A percentile compares a stretch with the other conserved stretches of the same genome.
Evolutionary conservation across 2,797 vertebrate species (phyloP).

Genomic region (Schizothorax lantsangensis): DNA sequence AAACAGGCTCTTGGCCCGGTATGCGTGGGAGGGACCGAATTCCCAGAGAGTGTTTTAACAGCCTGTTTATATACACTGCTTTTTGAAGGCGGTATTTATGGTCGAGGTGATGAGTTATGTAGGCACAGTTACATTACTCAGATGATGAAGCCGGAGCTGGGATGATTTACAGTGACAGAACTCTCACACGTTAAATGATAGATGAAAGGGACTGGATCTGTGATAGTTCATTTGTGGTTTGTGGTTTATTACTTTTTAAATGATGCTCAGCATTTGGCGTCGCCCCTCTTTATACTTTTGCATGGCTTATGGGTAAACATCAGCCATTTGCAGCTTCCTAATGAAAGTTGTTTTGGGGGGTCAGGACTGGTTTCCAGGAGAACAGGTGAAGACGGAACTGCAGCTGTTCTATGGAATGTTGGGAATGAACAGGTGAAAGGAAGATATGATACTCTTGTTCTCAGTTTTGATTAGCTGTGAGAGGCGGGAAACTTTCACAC

Average conservation of each 20-base stretch:
- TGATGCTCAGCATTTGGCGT: slow-evolving; percentile 24
- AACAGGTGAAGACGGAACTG: slow-evolving; percentile 64
- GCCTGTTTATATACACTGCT: slow-evolving; percentile 50
- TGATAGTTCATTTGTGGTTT: slow-evolving; percentile 34
- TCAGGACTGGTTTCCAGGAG: slow-evolving; percentile 58
- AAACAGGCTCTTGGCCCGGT: slow-evolving; percentile 35
- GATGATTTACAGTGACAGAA: slow-evolving; percentile 40
- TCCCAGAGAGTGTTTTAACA: slow-evolving; percentile 53
- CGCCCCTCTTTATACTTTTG: background rate
- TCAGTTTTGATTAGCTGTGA: slow-evolving; percentile 51
- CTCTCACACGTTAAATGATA: slow-evolving; percentile 50
- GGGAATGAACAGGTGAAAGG: slow-evolving; percentile 76
- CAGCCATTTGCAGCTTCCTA: slow-evolving; percentile 29
- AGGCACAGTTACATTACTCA: slow-evolving; percentile 44
- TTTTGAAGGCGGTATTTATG: slow-evolving; percentile 57
- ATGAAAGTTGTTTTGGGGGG: slow-evolving; percentile 65
- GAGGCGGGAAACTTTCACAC: slow-evolving; percentile 66
- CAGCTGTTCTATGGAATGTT: slow-evolving; percentile 73
- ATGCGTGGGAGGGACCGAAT: slow-evolving; percentile 44
- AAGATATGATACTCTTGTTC: slow-evolving; percentile 59
- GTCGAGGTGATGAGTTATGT: slow-evolving; percentile 49
- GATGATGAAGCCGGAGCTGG: slow-evolving; percentile 36
- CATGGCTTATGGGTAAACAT: slow-evolving; percentile 21
- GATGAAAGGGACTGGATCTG: slow-evolving; percentile 49
- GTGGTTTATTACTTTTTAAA: slow-evolving; percentile 49